phyloP scores from a whole-genome alignment of 2,888 invertebrate species.

The Parnassius apollo region DNA sequence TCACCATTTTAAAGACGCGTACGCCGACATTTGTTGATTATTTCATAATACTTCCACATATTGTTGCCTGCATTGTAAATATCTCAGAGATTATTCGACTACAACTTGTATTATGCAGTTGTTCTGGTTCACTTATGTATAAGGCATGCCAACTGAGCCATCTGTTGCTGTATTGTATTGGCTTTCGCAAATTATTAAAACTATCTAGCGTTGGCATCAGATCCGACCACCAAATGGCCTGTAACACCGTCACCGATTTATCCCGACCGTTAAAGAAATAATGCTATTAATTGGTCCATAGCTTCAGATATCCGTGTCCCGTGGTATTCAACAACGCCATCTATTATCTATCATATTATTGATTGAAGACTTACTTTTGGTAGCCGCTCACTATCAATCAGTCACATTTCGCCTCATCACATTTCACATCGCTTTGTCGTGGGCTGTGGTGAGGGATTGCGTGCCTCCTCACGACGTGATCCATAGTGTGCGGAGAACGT shows the following conservation, averaged over 20 bases:
- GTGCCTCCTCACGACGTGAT: neutral
- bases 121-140: neutral
- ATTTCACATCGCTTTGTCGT: neutral
- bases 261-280: neutral
- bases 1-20: neutral
- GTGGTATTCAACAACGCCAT: too few relatives aligned
- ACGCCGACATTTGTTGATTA: neutral
- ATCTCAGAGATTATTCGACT: conserved; percentile 9
- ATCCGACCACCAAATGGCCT: neutral
- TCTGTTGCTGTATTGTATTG: neutral
- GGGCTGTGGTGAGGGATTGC: conserved; percentile 9
- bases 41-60: conserved; percentile 64
- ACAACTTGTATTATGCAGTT: conserved; percentile 1
- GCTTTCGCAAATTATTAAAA: conserved; percentile 2
- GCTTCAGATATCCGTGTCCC: neutral
- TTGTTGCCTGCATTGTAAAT: conserved; percentile 49
- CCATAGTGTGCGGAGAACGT: neutral
- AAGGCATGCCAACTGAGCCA: neutral
- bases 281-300: neutral
- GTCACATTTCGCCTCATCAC: neutral
- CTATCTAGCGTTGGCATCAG: conserved; percentile 5
- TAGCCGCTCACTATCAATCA: too few relatives aligned
- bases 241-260: conserved; percentile 9
- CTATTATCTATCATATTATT: too few relatives aligned
- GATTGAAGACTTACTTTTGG: too few relatives aligned